phyloP scores from a whole-genome alignment of 2,888 invertebrate species.

The Reticulitermes lucifugus region DNA sequence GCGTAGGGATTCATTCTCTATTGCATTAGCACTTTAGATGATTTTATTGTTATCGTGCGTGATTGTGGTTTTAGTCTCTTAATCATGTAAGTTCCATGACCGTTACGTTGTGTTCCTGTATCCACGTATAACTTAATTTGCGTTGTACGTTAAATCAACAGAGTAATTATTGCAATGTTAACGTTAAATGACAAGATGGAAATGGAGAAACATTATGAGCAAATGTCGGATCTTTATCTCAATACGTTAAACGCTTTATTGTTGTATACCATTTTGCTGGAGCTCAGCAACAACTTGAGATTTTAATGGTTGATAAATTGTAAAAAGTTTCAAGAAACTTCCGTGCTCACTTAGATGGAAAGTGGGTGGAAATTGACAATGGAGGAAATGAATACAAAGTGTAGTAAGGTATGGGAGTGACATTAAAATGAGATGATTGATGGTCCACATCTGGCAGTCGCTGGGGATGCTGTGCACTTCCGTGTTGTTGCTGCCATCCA shows the following conservation, averaged over 20 bases:
- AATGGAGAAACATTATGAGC: not conserved
- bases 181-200: not conserved
- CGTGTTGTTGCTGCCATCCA: slow-evolving; percentile 32
- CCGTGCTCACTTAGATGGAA: not conserved
- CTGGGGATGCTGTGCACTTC: slow-evolving; percentile 32
- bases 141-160: no score
- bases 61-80: no score
- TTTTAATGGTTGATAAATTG: slow-evolving; percentile 1
- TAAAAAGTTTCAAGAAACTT: not conserved
- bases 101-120: no score
- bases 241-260: not conserved
- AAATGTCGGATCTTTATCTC: not conserved
- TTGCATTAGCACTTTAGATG: no score
- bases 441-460: slow-evolving; percentile 49
- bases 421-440: slow-evolving; percentile 52
- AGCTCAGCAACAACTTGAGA: not conserved
- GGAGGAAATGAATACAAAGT: slow-evolving; percentile 12
- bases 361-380: slow-evolving; percentile 16
- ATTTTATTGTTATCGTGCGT: no score
- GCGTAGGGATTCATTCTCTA: no score
- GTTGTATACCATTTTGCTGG: not conserved
- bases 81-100: no score
- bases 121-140: no score
- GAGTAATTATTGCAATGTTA: not conserved
- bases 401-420: slow-evolving; percentile 37